Base-by-base conservation (phyloP, 2,113 vertebrate species). In the Alligator sinensis region DNA sequence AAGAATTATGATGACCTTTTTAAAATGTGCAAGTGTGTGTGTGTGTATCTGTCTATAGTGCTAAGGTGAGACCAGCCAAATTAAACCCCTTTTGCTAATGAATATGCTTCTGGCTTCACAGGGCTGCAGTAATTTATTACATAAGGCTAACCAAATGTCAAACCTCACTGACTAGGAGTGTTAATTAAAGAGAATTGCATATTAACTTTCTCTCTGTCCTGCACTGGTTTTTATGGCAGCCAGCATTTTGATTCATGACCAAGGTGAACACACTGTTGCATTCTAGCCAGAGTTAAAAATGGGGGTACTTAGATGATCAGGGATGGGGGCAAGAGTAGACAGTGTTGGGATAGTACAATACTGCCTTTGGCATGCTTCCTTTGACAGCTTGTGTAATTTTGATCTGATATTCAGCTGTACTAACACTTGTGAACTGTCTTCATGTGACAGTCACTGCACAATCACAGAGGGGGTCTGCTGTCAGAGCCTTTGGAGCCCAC, bases 391-490 rank as follows among this genome's bases (percentile, higher is more conserved):
- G 8, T 64, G 22, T 14, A 2, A 57, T 72, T 76, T 81, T 88
- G 57, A 21, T 72, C 22, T 30, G 68, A 87, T 78, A 19, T 13
- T 2, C 15, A 57, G 63, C 12, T 30, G 38, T 86, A 47, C 62
- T 89, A 74, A 58, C 17, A 58, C 14, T 2, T 77, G 25, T n/a
- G 72, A n/a, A 55, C 30, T 76, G 18, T 24, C 9, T 57, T n/a
- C 18, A 77, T 77, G 30, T 12, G 81, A 80, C 9, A 77, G 14
- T 19, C 88, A n/a, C 54, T 77, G 12, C 34, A 63, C 77, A 38
- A 11, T 28, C 68, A 47, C 0, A 1, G 34, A 14, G 62, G 11
- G 24, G 4, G 34, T 11, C 1, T 13, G 28, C 11, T 11, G 38
- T 24, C 64, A 5, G 1, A 24, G 66, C 5, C 19, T 14, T 7